Conservation (phyloP, 1,140 invertebrate genomes). For the Lanistes nyassanus region DNA sequence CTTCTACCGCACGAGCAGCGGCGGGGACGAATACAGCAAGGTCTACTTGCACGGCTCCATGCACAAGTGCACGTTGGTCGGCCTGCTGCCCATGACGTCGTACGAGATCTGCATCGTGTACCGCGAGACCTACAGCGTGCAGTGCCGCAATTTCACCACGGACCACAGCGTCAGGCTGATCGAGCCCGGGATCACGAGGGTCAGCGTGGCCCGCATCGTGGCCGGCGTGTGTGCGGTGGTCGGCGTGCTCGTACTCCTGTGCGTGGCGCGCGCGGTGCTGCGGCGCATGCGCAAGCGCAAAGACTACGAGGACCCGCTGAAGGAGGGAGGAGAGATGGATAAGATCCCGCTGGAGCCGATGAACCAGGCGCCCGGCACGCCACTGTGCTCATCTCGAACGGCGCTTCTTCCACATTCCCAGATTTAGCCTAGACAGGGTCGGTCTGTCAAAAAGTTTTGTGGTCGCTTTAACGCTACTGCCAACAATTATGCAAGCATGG, state of each 20-base stretch:
- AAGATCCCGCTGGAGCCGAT: conserved; percentile 66
- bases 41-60: conserved; percentile 49
- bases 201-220: conserved; percentile 47
- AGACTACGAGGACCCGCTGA: conserved; percentile 59
- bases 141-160: conserved; percentile 63
- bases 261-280: conserved; percentile 50
- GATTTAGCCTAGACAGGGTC: conserved; percentile 20
- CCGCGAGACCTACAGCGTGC: conserved; percentile 59
- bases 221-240: conserved; percentile 56
- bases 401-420: conserved; percentile 51
- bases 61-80: conserved; percentile 66
- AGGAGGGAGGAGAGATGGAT: conserved; percentile 54
- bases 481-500: too few relatives aligned
- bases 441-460: background rate
- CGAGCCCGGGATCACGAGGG: conserved; percentile 49
- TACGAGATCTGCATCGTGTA: conserved; percentile 69
- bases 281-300: conserved; percentile 61
- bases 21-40: conserved; percentile 32
- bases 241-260: conserved; percentile 53
- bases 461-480: too few relatives aligned
- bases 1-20: conserved; percentile 47
- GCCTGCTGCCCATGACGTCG: conserved; percentile 62
- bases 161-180: conserved; percentile 41
- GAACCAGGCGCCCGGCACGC: conserved; percentile 49
- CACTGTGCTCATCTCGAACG: conserved; percentile 58